phyloP scores from a whole-genome alignment of 2,113 vertebrate species.

The Oplegnathus fasciatus region DNA sequence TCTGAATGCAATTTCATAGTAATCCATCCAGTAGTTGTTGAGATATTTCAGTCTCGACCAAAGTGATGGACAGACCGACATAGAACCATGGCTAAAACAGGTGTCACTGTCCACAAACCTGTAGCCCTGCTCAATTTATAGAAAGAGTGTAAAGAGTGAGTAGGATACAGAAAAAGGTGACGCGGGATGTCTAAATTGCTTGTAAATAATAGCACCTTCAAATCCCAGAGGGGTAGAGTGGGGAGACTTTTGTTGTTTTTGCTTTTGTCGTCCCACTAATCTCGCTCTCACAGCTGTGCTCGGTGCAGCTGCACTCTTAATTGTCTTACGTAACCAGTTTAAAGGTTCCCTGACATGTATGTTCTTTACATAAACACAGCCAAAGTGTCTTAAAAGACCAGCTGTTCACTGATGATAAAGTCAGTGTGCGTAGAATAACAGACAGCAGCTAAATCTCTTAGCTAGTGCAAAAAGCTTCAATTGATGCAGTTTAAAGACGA shows the following conservation, averaged over 20 bases:
- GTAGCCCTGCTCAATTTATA: background rate
- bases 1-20: background rate
- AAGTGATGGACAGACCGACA: no score
- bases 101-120: background rate
- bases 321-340: constrained; percentile 46
- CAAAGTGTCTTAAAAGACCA: background rate
- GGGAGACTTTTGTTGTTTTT: constrained; percentile 4
- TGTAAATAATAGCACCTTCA: constrained; percentile 42
- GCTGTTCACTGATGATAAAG: background rate
- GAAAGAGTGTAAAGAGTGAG: background rate
- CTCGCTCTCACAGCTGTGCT: constrained; percentile 29
- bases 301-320: constrained; percentile 1
- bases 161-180: background rate
- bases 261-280: constrained; percentile 30
- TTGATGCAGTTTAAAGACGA: background rate
- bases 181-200: background rate
- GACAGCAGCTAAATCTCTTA: background rate
- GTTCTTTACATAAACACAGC: constrained; percentile 13
- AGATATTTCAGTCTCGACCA: no score
- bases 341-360: constrained; percentile 35
- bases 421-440: background rate
- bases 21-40: no score
- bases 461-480: background rate
- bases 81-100: background rate
- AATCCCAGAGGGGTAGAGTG: background rate